phyloP scores from a whole-genome alignment of 2,888 invertebrate genomes.

The Caenorhabditis japonica region DNA sequence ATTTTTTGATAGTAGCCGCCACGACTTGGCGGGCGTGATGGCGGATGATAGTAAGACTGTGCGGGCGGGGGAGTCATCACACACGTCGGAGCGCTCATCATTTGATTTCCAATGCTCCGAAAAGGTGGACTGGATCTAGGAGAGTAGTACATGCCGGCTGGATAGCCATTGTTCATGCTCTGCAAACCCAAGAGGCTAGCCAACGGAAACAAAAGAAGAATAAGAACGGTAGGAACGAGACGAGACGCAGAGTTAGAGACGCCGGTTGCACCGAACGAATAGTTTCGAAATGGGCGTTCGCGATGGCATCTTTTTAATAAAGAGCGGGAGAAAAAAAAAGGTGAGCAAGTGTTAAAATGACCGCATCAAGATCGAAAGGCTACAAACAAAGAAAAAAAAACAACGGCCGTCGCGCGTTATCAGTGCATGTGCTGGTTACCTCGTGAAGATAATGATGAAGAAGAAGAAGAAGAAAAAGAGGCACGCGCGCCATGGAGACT shows the following conservation, averaged over 20 bases:
- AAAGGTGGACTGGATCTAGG: constrained; percentile 12
- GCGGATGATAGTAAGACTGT: not conserved
- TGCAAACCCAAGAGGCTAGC: not conserved
- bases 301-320: constrained; percentile 8
- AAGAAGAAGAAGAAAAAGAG: no score
- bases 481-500: constrained; percentile 12
- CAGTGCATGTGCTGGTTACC: constrained; percentile 2
- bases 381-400: constrained; percentile 3
- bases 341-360: no score
- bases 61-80: not conserved
- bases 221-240: not conserved
- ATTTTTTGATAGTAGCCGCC: no score
- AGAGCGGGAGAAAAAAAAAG: not conserved
- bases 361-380: not conserved
- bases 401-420: not conserved
- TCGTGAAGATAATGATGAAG: no score
- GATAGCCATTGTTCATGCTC: constrained; percentile 2
- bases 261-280: not conserved
- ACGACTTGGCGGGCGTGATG: not conserved
- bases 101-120: constrained; percentile 9
- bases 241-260: constrained; percentile 8
- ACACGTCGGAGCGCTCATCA: not conserved
- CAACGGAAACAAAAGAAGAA: not conserved
- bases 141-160: not conserved
- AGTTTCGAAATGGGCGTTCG: constrained; percentile 1